Conservation (phyloP, 2,888 invertebrate genomes). For the Aromia moschata region DNA sequence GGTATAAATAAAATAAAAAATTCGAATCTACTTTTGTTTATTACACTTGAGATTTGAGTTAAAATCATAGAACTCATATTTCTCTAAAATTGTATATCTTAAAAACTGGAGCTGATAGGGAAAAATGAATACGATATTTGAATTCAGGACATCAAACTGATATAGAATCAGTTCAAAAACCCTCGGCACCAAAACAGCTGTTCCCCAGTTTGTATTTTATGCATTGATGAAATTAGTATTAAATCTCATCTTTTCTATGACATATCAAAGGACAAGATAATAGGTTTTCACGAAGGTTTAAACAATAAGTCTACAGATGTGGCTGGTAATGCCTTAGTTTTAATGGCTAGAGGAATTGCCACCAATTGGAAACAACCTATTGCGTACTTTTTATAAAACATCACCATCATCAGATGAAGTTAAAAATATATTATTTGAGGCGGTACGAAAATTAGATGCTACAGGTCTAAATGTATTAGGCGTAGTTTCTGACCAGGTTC, state of each 20-base stretch:
- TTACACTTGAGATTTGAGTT: no score
- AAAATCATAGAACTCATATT: no score
- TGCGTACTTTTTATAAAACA: slow-evolving; percentile 6
- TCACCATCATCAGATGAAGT: neutral
- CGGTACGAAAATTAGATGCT: slow-evolving; percentile 23
- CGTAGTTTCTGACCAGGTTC: slow-evolving; percentile 33
- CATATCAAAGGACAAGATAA: slow-evolving; percentile 14
- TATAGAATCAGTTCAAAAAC: no score
- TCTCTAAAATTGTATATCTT: no score
- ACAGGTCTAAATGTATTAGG: slow-evolving; percentile 33
- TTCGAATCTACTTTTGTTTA: no score
- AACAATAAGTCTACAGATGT: neutral
- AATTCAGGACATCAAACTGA: no score
- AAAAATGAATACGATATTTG: no score
- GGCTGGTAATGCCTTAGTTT: slow-evolving; percentile 5
- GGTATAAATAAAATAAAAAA: no score
- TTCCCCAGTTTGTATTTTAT: slow-evolving; percentile 14
- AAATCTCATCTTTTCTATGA: slow-evolving; percentile 19
- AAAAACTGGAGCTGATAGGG: no score
- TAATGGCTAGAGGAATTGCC: slow-evolving; percentile 15
- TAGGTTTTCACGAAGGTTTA: slow-evolving; percentile 14
- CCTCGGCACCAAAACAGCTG: no score
- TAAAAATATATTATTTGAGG: no score
- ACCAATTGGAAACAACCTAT: slow-evolving; percentile 15
- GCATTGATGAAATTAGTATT: slow-evolving; percentile 10